Conservation (phyloP, 2,113 vertebrate species). For the Platanista minor region DNA sequence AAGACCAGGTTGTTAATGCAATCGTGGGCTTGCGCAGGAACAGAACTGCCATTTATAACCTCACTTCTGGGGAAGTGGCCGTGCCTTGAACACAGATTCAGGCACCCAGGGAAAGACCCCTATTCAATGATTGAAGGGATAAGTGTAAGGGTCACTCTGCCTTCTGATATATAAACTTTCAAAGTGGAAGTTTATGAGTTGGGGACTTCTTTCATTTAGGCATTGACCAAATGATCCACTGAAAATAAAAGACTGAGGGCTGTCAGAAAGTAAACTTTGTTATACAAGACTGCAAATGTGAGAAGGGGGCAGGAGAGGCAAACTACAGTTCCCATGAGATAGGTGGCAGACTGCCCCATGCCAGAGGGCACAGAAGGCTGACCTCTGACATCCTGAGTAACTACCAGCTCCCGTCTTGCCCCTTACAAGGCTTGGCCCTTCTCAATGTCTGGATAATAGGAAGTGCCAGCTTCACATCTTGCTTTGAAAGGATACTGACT, state of each 20-base stretch:
- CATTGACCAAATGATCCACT: neutral
- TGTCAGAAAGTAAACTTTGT: neutral
- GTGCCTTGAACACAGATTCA: neutral
- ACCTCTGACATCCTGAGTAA: neutral
- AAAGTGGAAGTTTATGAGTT: slow-evolving; percentile 5
- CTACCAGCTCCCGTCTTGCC: too few relatives aligned
- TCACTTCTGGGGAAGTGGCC: neutral
- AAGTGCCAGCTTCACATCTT: neutral
- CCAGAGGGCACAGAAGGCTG: neutral
- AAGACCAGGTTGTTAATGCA: neutral
- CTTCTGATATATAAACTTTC: neutral
- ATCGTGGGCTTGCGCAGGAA: neutral
- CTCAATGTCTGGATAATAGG: neutral
- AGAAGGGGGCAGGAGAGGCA: neutral
- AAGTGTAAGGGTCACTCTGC: neutral
- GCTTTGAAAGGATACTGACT: neutral
- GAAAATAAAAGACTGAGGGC: slow-evolving; percentile 33
- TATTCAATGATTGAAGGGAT: neutral
- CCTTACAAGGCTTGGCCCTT: neutral
- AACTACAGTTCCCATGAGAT: neutral
- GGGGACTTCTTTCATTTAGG: neutral
- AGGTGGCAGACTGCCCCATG: neutral
- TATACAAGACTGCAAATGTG: neutral
- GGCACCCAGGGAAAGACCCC: neutral
- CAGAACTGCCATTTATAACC: neutral